Conservation (phyloP, 35 echinoderm and acorn worm species). For the Antedon bifida region DNA sequence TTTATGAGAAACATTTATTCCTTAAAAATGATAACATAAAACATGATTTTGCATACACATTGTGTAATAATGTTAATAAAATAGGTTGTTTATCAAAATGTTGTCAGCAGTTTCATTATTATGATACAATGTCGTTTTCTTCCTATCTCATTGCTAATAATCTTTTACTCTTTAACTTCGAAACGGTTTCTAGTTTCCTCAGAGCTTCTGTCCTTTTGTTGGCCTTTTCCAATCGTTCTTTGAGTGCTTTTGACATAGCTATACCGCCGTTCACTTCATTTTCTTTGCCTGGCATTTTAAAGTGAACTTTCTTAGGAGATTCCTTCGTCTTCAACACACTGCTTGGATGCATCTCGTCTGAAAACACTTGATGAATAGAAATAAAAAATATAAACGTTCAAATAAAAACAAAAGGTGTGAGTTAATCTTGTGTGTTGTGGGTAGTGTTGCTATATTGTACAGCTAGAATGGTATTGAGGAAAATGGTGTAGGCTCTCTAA, state of each 20-base stretch:
- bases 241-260: constrained; percentile 18
- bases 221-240: constrained; percentile 66
- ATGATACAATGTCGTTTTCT: neutral
- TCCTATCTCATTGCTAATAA: constrained; percentile 58
- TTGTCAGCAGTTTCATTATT: neutral
- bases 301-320: constrained; percentile 35
- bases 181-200: constrained; percentile 40
- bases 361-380: constrained; percentile 22
- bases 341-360: constrained; percentile 50
- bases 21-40: too few relatives aligned
- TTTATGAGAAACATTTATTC: too few relatives aligned
- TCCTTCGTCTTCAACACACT: constrained; percentile 2
- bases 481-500: neutral
- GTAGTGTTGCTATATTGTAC: neutral
- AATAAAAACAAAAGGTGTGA: neutral
- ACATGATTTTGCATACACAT: too few relatives aligned
- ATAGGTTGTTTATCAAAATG: too few relatives aligned
- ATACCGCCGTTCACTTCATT: constrained; percentile 16
- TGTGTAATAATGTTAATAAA: too few relatives aligned
- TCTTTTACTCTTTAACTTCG: constrained; percentile 73
- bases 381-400: neutral
- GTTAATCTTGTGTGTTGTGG: neutral
- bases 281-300: constrained; percentile 53
- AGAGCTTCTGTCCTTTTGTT: constrained; percentile 63
- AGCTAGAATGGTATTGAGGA: neutral